Conservation (phyloP, 2,113 vertebrate genomes). For the Istiophorus platypterus region DNA sequence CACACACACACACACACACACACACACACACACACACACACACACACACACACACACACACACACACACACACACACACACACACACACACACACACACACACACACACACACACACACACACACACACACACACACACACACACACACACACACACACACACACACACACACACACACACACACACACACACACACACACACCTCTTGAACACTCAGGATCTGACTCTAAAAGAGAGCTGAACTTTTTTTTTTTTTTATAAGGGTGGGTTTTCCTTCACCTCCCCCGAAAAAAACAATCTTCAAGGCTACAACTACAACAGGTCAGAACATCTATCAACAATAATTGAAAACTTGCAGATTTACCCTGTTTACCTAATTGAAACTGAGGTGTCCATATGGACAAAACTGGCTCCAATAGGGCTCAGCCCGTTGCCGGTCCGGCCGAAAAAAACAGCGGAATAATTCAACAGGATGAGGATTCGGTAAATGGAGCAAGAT, state of each 20-base stretch:
- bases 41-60: background rate
- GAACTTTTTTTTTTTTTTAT: background rate
- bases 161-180: background rate
- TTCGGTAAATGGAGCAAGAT: constrained; percentile 11
- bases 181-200: background rate
- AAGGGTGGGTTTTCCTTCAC: background rate
- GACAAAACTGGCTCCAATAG: too few relatives aligned
- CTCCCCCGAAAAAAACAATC: too few relatives aligned
- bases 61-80: background rate
- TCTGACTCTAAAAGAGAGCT: background rate
- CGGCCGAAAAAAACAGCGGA: background rate
- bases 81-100: background rate
- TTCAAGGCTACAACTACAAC: too few relatives aligned
- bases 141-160: background rate
- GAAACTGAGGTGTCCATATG: too few relatives aligned
- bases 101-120: background rate
- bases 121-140: background rate
- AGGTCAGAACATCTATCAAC: background rate
- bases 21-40: background rate
- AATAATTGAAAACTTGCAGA: too few relatives aligned
- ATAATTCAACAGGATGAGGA: constrained; percentile 1
- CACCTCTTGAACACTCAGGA: too few relatives aligned
- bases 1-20: background rate
- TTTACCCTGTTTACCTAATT: too few relatives aligned
- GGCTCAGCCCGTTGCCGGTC: too few relatives aligned